phyloP scores from a whole-genome alignment of 1,140 invertebrate species.

The Brachionus rotundiformis region DNA sequence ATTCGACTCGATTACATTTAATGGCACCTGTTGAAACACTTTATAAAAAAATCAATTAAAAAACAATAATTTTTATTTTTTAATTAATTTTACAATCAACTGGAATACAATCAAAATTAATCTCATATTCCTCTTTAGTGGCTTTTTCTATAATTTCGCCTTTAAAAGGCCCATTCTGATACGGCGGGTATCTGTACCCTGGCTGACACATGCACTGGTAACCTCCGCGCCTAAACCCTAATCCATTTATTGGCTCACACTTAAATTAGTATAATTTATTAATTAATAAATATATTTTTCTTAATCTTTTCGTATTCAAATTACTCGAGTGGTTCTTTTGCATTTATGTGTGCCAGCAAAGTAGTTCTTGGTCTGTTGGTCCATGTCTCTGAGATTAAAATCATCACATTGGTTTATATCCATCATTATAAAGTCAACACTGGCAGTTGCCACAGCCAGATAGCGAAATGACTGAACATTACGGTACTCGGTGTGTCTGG shows the following conservation, averaged over 20 bases:
- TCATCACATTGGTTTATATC: constrained; percentile 89
- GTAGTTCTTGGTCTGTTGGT: constrained; percentile 72
- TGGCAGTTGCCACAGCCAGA: constrained; percentile 84
- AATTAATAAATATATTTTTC: not conserved
- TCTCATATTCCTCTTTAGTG: constrained; percentile 84
- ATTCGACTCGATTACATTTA: constrained; percentile 50
- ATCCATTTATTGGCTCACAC: constrained; percentile 89
- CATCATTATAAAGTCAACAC: constrained; percentile 94
- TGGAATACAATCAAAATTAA: constrained; percentile 83
- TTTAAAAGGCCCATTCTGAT: constrained; percentile 82
- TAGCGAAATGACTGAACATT: constrained; percentile 70
- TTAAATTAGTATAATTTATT: constrained; percentile 57
- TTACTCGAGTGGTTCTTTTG: constrained; percentile 89
- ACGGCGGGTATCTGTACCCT: constrained; percentile 80
- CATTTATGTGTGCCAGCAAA: constrained; percentile 88
- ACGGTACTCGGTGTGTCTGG: constrained; percentile 77
- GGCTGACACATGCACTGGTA: constrained; percentile 87
- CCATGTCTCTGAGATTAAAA: constrained; percentile 69
- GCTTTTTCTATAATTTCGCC: constrained; percentile 90
- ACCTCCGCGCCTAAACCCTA: constrained; percentile 88
- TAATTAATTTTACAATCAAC: constrained; percentile 80
- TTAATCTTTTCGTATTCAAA: not conserved
- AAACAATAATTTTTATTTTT: no score
- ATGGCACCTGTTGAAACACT: constrained; percentile 49
- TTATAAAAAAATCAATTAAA: not conserved